phyloP scores from a whole-genome alignment of 2,888 invertebrate species.

The Macrosoma leucophasiata region DNA sequence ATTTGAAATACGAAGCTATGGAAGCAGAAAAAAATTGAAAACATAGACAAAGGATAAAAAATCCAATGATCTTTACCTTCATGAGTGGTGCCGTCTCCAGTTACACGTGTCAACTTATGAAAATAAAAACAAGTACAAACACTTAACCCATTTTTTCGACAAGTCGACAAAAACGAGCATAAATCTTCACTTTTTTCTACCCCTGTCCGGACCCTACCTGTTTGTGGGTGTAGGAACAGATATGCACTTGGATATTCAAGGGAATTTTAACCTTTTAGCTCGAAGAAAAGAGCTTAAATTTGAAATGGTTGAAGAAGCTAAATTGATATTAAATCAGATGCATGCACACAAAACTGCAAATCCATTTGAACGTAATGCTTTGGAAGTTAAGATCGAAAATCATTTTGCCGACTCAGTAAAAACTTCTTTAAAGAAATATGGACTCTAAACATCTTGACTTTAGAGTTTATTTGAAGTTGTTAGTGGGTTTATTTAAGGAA shows the following conservation, averaged over 20 bases:
- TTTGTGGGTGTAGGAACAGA: slow-evolving; percentile 28
- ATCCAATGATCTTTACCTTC: slow-evolving; percentile 4
- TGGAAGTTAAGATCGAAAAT: neutral
- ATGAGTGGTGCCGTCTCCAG: slow-evolving; percentile 28
- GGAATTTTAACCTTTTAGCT: slow-evolving; percentile 18
- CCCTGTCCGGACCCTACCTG: slow-evolving; percentile 38
- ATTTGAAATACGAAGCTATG: neutral
- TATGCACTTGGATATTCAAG: slow-evolving; percentile 33
- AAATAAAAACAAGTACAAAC: slow-evolving; percentile 44
- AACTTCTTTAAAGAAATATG: slow-evolving; percentile 9
- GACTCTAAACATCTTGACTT: neutral
- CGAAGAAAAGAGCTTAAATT: slow-evolving; percentile 4
- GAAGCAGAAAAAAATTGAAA: too few species aligned
- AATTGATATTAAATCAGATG: slow-evolving; percentile 25
- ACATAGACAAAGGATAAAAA: too few species aligned
- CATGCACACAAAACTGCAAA: slow-evolving; percentile 20
- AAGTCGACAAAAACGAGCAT: slow-evolving; percentile 47
- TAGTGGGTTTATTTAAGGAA: slow-evolving; percentile 16
- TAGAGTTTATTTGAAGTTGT: slow-evolving; percentile 22
- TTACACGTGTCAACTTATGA: slow-evolving; percentile 50
- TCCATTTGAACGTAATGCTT: slow-evolving; percentile 21
- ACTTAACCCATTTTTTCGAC: slow-evolving; percentile 59
- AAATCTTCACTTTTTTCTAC: slow-evolving; percentile 47
- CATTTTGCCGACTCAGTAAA: neutral
- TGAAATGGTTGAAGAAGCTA: neutral